Evolutionary conservation across 2,113 vertebrate genomes (phyloP), one percentile per base, ranked within the genome.

Genomic region (Petroica traversi): DNA sequence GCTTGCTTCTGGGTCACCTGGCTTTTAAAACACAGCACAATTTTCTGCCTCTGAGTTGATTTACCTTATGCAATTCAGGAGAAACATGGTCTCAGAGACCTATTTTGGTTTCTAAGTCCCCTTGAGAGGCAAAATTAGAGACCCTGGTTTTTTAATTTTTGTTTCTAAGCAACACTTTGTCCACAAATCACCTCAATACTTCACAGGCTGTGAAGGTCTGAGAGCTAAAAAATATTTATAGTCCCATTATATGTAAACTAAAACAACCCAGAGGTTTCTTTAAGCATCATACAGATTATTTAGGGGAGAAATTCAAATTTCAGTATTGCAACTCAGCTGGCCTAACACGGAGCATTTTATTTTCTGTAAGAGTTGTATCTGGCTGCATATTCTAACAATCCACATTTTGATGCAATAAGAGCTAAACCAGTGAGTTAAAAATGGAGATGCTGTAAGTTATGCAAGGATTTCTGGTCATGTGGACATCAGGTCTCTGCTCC

Each of bases 1-100:
- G 4, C 10, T 80, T 0, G 0, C 33, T 52, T 18, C 45, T 48
- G 2, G 13, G 34, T 26, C 11, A 2, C 33, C 28, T 48, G 72
- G 10, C 19, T 55, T 77, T 24, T 20, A 24, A 51, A 75, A 13
- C 20, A 61, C 16, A 48, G 17, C 28, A 17, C 13, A 1, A 0
- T 25, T 78, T 71, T 24, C 61, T 77, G 48, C 48, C 55, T 23
- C 48, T 52, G 48, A 75, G 38, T 5, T 75, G 52, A 59, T 13
- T 48, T 62, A 36, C 8, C 19, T 64, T 31, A 12, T 4, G 15
- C 19, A 28, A 24, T 59, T 76, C 40, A 57, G 58, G 61, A 59
- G 31, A 78, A 59, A 11, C 7, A 13, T 14, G 6, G 55, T 78
- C 68, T 87, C 3, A 1, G 64, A 61, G 31, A 28, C 41, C 24